A percentile compares a stretch with the other conserved stretches of the same genome.
Evolutionary conservation across 2,113 vertebrate genomes (phyloP).

Genomic region (Myiopsitta monachus): DNA sequence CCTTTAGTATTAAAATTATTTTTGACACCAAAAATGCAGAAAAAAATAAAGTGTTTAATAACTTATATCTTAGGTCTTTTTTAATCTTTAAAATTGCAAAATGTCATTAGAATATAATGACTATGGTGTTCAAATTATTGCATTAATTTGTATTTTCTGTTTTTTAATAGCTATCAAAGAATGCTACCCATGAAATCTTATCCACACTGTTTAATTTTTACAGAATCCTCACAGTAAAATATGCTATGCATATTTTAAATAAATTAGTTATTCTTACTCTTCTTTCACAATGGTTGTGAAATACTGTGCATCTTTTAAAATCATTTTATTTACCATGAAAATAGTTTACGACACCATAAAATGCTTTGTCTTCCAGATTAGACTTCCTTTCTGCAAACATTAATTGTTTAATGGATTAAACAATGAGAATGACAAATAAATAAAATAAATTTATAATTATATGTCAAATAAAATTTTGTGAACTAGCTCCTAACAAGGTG

Average conservation of each 20-base stretch:
- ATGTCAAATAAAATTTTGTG: background rate
- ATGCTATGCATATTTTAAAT: background rate
- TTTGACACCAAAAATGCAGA: constrained; percentile 73
- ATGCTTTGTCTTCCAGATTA: background rate
- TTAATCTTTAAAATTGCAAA: constrained; percentile 45
- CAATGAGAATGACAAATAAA: background rate
- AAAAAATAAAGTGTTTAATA: constrained; percentile 76
- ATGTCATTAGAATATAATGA: constrained; percentile 37
- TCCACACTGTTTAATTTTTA: constrained; percentile 23
- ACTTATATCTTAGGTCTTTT: constrained; percentile 54
- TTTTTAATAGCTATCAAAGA: background rate
- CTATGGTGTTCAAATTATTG: background rate
- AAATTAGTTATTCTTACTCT: background rate
- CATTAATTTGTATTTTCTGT: background rate
- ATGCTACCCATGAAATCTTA: constrained; percentile 17
- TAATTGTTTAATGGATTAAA: background rate
- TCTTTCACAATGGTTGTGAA: background rate
- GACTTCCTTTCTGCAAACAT: background rate
- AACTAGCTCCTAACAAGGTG: background rate
- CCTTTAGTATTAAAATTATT: constrained; percentile 80
- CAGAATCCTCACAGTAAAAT: constrained; percentile 20
- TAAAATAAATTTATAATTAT: too few species aligned
- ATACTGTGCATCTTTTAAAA: background rate
- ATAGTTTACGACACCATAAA: background rate
- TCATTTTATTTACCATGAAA: background rate